A percentile compares a stretch with the other conserved stretches of the same genome.
These are phyloP conservation scores for Drymodes brunneopygia DNA, from an alignment of 2,113 vertebrate genomes.

Conservation along the genomic window DNA sequence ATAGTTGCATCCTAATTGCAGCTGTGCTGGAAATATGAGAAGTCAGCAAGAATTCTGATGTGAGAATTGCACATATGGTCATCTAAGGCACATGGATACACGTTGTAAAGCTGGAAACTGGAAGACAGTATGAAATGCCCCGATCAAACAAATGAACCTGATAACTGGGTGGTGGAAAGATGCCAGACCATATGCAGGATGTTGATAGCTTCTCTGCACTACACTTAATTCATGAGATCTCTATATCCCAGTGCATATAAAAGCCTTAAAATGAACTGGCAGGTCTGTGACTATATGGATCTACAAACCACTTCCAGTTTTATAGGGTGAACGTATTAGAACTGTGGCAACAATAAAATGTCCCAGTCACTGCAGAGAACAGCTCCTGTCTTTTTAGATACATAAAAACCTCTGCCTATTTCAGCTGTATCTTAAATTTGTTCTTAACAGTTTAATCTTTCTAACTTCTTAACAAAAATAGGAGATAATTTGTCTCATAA, in stretches of 20 bases:
- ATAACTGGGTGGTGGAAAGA: constrained; percentile 22
- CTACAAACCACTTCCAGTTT: not conserved
- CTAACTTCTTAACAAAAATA: not conserved
- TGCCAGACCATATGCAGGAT: constrained; percentile 28
- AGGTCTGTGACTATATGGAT: not conserved
- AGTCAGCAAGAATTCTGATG: constrained; percentile 16
- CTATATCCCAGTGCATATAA: not conserved
- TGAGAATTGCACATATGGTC: constrained; percentile 34
- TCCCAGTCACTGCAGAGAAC: not conserved
- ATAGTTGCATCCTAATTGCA: not conserved
- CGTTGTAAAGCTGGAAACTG: not conserved
- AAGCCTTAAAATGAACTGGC: not conserved
- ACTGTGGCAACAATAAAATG: not conserved
- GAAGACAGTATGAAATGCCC: not conserved
- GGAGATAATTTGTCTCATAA: not conserved
- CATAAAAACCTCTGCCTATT: not conserved
- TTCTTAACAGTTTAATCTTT: not conserved
- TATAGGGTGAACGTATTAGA: not conserved
- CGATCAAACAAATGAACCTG: constrained; percentile 14
- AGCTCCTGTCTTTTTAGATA: not conserved
- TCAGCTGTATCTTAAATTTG: not conserved
- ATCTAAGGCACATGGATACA: not conserved
- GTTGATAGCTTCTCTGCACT: not conserved
- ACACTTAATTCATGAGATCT: not conserved
- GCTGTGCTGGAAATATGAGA: not conserved